Evolutionary conservation across 2,797 vertebrate genomes (phyloP), one percentile per base, ranked within the genome.

Genomic region (Dicrostonyx torquatus): DNA sequence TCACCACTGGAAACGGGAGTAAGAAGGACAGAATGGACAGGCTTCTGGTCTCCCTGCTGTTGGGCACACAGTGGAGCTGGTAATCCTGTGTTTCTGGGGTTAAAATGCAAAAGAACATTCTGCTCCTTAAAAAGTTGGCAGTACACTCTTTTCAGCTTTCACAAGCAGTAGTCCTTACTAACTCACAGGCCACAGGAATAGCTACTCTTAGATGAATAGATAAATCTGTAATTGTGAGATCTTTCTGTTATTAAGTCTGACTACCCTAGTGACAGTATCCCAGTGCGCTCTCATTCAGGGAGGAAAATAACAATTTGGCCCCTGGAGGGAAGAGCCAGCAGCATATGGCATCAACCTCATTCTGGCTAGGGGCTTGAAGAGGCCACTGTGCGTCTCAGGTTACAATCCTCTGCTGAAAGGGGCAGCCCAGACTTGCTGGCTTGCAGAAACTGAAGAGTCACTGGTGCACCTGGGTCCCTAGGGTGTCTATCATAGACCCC

Each of bases 211-310:
- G 53, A 62, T 34, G 12, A 85, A 60, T 37, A 94, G 68, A 83
- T 84, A 95, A 24, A 82, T 45, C 85, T 34, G 68, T 82, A 87
- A 96, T 24, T 88, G 68, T 86, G 68, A 94, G 83, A 66, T 90
- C 15, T 87, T 77, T 77, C 80, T 93, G 87, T 88, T 96, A 94
- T 85, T 90, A 93, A 97, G 76, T 80, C 90, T 90, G 78, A 85
- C 70, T 95, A 93, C 94, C 43, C 95, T 95, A 89, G 87, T 92
- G 94, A 93, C 82, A 90, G 78, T 24, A 86, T 29, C 53, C 88
- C 93, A 96, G 73, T 72, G 93, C 70, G 85, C 90, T 96, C 64
- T 92, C 73, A 95, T 97, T 82, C 95, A 93, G 93, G 82, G 79
- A 95, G 83, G 86, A 93, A 97, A 96, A 94, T 73, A 96, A 96